Conservation (phyloP, 2,888 invertebrate species). For the Caenorhabditis panamensis region DNA sequence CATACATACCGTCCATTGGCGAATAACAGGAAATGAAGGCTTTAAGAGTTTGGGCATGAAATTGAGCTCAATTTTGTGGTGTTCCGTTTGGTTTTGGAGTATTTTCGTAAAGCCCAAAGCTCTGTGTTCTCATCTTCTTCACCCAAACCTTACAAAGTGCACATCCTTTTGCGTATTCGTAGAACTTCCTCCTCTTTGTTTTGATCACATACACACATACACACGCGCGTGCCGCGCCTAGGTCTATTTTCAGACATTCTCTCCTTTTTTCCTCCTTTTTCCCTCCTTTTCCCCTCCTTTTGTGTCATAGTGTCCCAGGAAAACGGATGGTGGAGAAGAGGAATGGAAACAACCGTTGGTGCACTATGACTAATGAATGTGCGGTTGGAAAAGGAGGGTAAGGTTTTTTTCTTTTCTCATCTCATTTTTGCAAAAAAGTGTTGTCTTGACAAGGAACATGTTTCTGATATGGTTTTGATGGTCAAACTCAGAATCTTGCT, state of each 20-base stretch:
- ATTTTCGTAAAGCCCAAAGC: no score
- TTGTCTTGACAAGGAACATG: no score
- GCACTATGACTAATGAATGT: constrained; percentile 60
- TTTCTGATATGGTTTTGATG: no score
- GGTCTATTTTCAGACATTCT: constrained; percentile 51
- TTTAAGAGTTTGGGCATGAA: constrained; percentile 17
- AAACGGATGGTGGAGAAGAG: constrained; percentile 24
- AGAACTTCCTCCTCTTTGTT: constrained; percentile 21
- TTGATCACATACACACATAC: constrained; percentile 13
- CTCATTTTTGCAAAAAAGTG: constrained; percentile 19
- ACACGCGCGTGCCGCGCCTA: constrained; percentile 11
- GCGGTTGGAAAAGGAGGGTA: constrained; percentile 31
- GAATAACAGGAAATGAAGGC: constrained; percentile 54
- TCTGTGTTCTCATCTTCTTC: background rate
- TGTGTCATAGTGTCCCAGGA: constrained; percentile 17
- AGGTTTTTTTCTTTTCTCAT: constrained; percentile 13
- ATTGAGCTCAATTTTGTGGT: no score
- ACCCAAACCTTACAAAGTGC: background rate
- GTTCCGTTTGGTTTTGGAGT: no score
- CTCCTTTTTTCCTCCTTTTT: constrained; percentile 20
- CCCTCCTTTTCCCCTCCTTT: background rate
- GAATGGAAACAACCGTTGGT: constrained; percentile 5
- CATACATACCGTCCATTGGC: constrained; percentile 36
- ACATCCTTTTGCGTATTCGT: constrained; percentile 19
- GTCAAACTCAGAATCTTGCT: no score